A percentile compares a stretch with the other conserved stretches of the same genome.
phyloP scores from a whole-genome alignment of 35 echinoderm and acorn worm species.

The Eucidaris tribuloides region DNA sequence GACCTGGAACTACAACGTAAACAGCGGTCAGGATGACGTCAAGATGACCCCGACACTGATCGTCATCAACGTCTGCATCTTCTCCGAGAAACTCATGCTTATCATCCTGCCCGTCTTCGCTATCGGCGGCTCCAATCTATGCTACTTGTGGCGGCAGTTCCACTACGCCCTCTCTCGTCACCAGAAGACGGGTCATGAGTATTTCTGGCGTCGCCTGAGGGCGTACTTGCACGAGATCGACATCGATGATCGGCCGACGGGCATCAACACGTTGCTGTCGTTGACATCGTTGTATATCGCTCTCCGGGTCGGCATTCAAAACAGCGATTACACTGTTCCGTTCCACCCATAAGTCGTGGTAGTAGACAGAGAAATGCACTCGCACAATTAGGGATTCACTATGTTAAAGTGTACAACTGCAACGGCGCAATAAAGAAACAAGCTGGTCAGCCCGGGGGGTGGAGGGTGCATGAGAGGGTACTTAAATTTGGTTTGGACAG shows the following conservation, averaged over 20 bases:
- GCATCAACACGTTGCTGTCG: background rate
- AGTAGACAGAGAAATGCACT: too few relatives aligned
- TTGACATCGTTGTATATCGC: constrained; percentile 16
- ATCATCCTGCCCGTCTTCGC: constrained; percentile 17
- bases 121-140: constrained; percentile 5
- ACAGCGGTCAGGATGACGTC: constrained; percentile 14
- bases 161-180: constrained; percentile 26
- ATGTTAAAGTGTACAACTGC: too few relatives aligned
- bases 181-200: constrained; percentile 12
- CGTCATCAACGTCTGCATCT: constrained; percentile 24
- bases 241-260: background rate
- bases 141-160: constrained; percentile 30
- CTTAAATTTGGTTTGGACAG: too few relatives aligned
- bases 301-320: background rate
- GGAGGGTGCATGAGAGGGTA: too few relatives aligned
- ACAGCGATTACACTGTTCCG: constrained; percentile 26
- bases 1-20: constrained; percentile 36
- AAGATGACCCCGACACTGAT: background rate
- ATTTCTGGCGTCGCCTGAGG: constrained; percentile 33
- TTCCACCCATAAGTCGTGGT: too few relatives aligned
- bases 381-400: too few relatives aligned
- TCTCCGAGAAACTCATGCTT: constrained; percentile 16
- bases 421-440: too few relatives aligned
- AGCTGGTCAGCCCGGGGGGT: too few relatives aligned
- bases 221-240: background rate